phyloP scores from a whole-genome alignment of 2,888 invertebrate species.

The Habroteleia sp. region DNA sequence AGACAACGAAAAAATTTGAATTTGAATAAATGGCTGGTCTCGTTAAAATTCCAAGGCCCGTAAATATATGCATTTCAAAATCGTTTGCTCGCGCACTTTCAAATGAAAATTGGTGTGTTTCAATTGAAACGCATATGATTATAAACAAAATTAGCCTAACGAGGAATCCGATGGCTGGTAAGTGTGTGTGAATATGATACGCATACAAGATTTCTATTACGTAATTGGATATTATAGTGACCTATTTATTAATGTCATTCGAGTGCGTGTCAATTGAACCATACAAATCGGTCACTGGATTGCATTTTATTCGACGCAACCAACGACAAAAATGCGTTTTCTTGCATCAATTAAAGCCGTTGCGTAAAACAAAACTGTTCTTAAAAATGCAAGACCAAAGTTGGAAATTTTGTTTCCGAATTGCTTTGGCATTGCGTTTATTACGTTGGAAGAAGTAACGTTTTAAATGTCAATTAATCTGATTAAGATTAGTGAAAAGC shows the following conservation, averaged over 20 bases:
- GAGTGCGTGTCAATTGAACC: constrained; percentile 62
- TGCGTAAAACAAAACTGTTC: too few relatives aligned
- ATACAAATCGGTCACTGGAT: constrained; percentile 55
- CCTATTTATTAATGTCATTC: constrained; percentile 61
- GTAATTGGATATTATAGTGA: constrained; percentile 59
- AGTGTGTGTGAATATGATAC: constrained; percentile 48
- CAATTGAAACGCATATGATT: constrained; percentile 26
- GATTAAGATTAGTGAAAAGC: not conserved
- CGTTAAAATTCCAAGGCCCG: constrained; percentile 20
- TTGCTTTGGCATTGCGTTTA: too few relatives aligned
- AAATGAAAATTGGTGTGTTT: constrained; percentile 15
- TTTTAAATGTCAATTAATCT: too few relatives aligned
- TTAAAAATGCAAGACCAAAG: too few relatives aligned
- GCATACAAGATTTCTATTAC: constrained; percentile 56
- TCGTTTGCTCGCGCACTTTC: constrained; percentile 3
- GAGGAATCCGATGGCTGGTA: constrained; percentile 24
- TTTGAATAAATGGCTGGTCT: constrained; percentile 16
- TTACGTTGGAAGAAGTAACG: not conserved
- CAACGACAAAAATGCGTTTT: constrained; percentile 33
- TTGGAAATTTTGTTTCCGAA: too few relatives aligned
- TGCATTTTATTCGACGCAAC: constrained; percentile 39
- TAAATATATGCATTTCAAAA: constrained; percentile 6
- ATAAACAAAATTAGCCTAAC: constrained; percentile 32
- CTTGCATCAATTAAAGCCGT: constrained; percentile 1
- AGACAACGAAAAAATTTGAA: not conserved